Conservation (phyloP, 2,888 invertebrate species). For the Cheilosia impressa region DNA sequence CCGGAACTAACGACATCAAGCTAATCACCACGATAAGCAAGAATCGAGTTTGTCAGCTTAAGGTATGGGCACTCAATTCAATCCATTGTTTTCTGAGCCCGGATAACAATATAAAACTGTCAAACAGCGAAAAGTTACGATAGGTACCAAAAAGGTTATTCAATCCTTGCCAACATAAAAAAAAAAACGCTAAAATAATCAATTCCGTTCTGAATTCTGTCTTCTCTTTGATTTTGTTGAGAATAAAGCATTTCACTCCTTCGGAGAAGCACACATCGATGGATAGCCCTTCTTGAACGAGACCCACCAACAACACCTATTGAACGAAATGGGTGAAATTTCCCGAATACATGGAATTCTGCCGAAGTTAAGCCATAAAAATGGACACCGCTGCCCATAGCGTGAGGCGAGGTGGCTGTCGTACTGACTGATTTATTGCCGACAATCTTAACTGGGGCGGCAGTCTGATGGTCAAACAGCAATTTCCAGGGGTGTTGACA, state of each 20-base stretch:
- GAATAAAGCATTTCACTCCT: slow-evolving; percentile 50
- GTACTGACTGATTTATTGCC: slow-evolving; percentile 70
- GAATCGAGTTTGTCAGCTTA: slow-evolving; percentile 27
- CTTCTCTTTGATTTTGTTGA: slow-evolving; percentile 41
- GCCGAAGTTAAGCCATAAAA: slow-evolving; percentile 66
- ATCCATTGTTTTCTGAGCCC: slow-evolving; percentile 32
- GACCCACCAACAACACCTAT: not conserved
- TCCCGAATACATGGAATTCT: slow-evolving; percentile 29
- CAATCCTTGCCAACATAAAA: slow-evolving; percentile 46
- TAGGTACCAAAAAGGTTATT: slow-evolving; percentile 25
- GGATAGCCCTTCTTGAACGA: slow-evolving; percentile 48
- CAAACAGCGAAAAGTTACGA: slow-evolving; percentile 49
- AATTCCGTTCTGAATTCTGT: slow-evolving; percentile 59
- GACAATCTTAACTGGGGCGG: slow-evolving; percentile 27
- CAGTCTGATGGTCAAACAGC: slow-evolving; percentile 62
- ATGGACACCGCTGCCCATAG: slow-evolving; percentile 57
- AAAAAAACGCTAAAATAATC: slow-evolving; percentile 43
- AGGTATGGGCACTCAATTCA: slow-evolving; percentile 44
- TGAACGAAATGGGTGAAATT: not conserved
- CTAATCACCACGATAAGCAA: slow-evolving; percentile 50
- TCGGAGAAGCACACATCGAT: slow-evolving; percentile 27
- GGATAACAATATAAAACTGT: slow-evolving; percentile 64
- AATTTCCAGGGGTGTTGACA: slow-evolving; percentile 52
- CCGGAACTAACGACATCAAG: slow-evolving; percentile 44
- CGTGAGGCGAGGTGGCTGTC: slow-evolving; percentile 49